Conservation (phyloP, 2,113 vertebrate species). For the Lepus timidus region DNA sequence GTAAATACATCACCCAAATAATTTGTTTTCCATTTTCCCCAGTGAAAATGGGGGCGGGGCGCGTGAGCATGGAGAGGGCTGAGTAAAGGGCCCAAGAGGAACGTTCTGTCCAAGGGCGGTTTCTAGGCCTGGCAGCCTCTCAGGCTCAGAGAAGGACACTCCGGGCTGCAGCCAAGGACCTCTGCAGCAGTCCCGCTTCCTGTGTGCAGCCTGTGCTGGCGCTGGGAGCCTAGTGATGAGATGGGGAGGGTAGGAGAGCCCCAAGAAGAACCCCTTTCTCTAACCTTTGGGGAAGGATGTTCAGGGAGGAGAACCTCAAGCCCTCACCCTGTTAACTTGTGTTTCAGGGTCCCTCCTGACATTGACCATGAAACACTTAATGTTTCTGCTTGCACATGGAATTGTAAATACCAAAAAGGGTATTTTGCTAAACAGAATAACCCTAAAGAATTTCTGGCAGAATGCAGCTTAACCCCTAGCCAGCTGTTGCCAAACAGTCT, state of each 20-base stretch:
- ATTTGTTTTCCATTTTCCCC: constrained; percentile 71
- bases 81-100: constrained; percentile 54
- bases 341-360: background rate
- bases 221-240: background rate
- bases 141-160: constrained; percentile 13
- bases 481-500: background rate
- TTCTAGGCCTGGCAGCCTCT: constrained; percentile 24
- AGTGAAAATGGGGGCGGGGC: background rate
- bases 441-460: constrained; percentile 29
- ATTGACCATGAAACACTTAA: constrained; percentile 11
- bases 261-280: background rate
- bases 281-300: background rate
- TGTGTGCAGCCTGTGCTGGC: background rate
- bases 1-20: constrained; percentile 71
- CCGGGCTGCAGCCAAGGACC: background rate
- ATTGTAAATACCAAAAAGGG: background rate
- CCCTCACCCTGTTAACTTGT: background rate
- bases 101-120: constrained; percentile 48
- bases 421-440: constrained; percentile 20
- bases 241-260: background rate
- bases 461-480: background rate
- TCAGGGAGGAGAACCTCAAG: background rate
- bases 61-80: constrained; percentile 3
- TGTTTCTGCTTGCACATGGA: background rate
- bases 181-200: background rate